Evolutionary conservation across 2,888 invertebrate genomes (phyloP).

Genomic region (Cylindroiulus punctatus): DNA sequence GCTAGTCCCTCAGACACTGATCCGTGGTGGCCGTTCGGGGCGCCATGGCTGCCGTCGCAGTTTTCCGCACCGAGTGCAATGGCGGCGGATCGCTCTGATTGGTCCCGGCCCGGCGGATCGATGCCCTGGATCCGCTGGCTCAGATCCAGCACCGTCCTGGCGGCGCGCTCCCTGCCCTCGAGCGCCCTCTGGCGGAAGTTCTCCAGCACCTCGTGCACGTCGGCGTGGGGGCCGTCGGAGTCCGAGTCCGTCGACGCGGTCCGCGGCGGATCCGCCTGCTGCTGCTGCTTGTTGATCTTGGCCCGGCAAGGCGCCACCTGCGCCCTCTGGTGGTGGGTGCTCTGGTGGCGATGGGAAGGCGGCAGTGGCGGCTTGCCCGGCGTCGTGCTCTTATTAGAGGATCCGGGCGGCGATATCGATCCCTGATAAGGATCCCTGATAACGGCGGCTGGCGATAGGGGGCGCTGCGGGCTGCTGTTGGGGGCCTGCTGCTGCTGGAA

Average conservation of each 20-base stretch:
- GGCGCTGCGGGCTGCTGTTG: not conserved
- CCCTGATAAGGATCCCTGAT: no score
- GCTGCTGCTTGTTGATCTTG: conserved; percentile 59
- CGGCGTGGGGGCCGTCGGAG: not conserved
- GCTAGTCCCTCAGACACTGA: not conserved
- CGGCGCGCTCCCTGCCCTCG: conserved; percentile 59
- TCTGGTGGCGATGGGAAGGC: conserved; percentile 44
- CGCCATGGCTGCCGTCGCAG: not conserved
- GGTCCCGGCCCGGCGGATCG: not conserved
- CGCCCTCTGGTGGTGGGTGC: conserved; percentile 56
- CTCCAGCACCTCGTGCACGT: conserved; percentile 57
- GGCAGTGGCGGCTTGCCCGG: conserved; percentile 59
- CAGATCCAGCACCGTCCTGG: conserved; percentile 66
- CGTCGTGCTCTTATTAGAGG: not conserved
- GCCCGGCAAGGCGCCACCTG: conserved; percentile 59
- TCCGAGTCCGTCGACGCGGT: conserved; percentile 48
- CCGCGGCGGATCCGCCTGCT: conserved; percentile 54
- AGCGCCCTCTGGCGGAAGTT: conserved; percentile 59
- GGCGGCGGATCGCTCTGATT: conserved; percentile 9
- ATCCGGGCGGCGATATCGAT: not conserved
- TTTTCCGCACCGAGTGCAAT: not conserved
- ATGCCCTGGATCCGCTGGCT: conserved; percentile 55
- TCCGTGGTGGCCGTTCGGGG: not conserved
- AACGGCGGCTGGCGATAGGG: not conserved
- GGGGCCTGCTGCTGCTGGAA: not conserved